Base-by-base conservation (phyloP, 1,140 invertebrate species). In the Temnothorax longispinosus region DNA sequence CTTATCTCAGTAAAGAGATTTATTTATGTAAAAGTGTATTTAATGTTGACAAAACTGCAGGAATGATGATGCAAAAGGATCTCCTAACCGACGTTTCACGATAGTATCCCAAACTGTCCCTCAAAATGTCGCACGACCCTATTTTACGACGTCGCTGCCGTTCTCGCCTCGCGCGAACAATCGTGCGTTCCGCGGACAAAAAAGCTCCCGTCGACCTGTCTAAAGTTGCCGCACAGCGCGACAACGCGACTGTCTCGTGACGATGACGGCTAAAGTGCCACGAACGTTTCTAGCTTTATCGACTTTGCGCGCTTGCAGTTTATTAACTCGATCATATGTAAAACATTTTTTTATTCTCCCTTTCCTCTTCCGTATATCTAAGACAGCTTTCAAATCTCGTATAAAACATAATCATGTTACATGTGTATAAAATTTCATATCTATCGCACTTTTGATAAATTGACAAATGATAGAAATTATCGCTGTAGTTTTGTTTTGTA, bases 131-230 rank as follows among this genome's bases (percentile, higher is more conserved):
- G 77, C 65, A 65, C 88, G 72, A 89, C 88, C 86, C 89, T 89
- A 87, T 90, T 90, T 84, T 56, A 84, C 80, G 80, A 84, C 44
- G 69, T 60, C 41, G 80, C 32, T 54, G 80, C 62, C 62, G 77
- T 69, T 27, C 77, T 80, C 77, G 77, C 54, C 69, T 84, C 80
- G 86, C 72, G 86, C 78, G 88, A 90, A 90, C 89, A 90, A 90
- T 90, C 88, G 88, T 56, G 54, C 89, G 89, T 90, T 87, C 86
- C 82, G 72, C 58, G 88, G 74, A 90, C 88, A 90, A 90, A 90
- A 90, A 88, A 89, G 74, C 86, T 90, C 88, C 88, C 80, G 89
- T 90, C 88, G 88, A 90, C 89, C 88, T 90, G 89, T 90, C 89
- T 89, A 80, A 90, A 90, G 88, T 85, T 90, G 88, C 81, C 47